These are phyloP conservation scores for Calycopis cecrops DNA, from an alignment of 1,140 invertebrate genomes.

Conservation along the genomic window DNA sequence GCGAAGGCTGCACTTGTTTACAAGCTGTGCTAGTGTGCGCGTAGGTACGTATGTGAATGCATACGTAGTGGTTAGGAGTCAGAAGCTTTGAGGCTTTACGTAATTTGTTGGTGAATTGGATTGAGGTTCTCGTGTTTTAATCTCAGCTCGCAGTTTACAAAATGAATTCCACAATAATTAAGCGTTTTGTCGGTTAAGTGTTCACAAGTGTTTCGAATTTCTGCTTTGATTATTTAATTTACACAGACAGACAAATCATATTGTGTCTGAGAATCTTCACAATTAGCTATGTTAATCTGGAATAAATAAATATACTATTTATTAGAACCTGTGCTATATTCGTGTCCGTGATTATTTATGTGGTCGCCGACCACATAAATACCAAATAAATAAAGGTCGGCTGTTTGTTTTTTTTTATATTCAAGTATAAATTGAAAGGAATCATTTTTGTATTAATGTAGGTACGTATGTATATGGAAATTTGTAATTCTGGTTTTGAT, in stretches of 20 bases:
- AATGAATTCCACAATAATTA: slow-evolving; percentile 36
- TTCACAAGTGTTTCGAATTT: slow-evolving; percentile 8
- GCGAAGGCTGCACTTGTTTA: slow-evolving; percentile 60
- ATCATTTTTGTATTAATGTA: no score
- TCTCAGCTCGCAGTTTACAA: slow-evolving; percentile 43
- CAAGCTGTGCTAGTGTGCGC: slow-evolving; percentile 32
- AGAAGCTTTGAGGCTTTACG: slow-evolving; percentile 63
- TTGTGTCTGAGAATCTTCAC: no score
- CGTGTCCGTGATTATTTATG: no score
- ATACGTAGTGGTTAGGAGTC: slow-evolving; percentile 46
- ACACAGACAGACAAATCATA: neutral
- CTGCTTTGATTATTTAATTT: slow-evolving; percentile 8
- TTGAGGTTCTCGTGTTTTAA: slow-evolving; percentile 53
- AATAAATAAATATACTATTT: no score
- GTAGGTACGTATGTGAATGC: slow-evolving; percentile 33
- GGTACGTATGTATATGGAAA: no score
- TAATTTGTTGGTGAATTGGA: slow-evolving; percentile 65
- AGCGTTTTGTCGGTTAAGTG: slow-evolving; percentile 16
- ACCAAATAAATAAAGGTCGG: no score
- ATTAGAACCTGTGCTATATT: no score
- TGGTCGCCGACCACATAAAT: no score
- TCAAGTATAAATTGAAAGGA: no score
- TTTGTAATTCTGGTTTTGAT: no score
- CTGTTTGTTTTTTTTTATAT: no score
- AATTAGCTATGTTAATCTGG: no score